Conservation (phyloP, 2,888 invertebrate genomes). For the Syritta pipiens region DNA sequence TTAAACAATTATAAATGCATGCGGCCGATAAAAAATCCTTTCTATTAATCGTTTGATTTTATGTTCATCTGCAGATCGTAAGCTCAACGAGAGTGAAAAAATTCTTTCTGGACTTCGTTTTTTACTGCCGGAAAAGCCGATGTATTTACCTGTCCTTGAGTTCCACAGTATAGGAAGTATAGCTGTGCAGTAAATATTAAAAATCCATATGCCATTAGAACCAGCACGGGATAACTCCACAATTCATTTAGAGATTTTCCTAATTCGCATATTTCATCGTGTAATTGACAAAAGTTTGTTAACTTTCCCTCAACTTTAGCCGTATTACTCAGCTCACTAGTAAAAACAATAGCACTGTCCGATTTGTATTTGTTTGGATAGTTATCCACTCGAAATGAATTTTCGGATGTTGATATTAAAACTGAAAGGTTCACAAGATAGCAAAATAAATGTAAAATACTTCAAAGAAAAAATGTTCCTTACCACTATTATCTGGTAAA, state of each 20-base stretch:
- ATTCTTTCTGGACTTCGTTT: too few relatives aligned
- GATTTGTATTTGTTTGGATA: conserved; percentile 4
- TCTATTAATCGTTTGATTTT: too few relatives aligned
- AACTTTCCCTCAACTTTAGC: conserved; percentile 77
- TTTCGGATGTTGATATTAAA: conserved; percentile 41
- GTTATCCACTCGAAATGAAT: conserved; percentile 20
- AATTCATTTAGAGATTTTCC: conserved; percentile 77
- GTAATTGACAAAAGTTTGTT: conserved; percentile 78
- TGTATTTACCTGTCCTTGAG: conserved; percentile 74
- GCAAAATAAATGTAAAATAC: neutral
- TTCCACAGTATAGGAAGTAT: conserved; percentile 78
- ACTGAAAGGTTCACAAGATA: conserved; percentile 10
- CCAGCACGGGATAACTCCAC: conserved; percentile 78
- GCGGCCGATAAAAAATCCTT: too few relatives aligned
- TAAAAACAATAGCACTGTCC: neutral
- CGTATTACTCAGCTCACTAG: conserved; percentile 75
- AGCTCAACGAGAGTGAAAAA: too few relatives aligned
- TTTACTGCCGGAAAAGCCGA: neutral
- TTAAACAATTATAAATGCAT: too few relatives aligned
- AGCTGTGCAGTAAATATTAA: conserved; percentile 78
- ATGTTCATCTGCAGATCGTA: too few relatives aligned
- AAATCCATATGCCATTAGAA: conserved; percentile 79
- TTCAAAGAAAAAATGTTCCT: neutral
- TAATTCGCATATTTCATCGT: conserved; percentile 79
- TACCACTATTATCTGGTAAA: conserved; percentile 28